Evolutionary conservation across 2,888 invertebrate genomes (phyloP), one percentile per base, ranked within the genome.

Genomic region (Mythimna ferrago): DNA sequence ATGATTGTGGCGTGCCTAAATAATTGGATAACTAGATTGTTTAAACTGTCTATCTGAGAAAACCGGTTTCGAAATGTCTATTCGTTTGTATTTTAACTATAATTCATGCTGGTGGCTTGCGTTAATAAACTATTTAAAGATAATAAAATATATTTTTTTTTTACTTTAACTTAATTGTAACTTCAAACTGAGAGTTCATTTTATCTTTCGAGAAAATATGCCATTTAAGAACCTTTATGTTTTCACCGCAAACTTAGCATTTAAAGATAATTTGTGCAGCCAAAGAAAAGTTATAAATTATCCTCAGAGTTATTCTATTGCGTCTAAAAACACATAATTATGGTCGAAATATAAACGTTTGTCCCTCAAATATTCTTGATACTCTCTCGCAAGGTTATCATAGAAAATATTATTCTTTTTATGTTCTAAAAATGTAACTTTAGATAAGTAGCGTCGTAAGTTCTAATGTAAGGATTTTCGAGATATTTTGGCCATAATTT

Each of bases 261-360:
- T 63, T 14, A 38, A 56, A 67, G 71, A 76, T 61, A 66, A 57
- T 41, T 60, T 2, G 56, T 48, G 19, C 57, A 68, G 35, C 14
- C 26, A 41, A 57, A 79, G 51, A 61, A 77, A 71, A 51, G 57
- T 58, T 58, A 71, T 71, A 67, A 71, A 68, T 71, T 57, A 81
- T 67, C 51, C 35, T 6, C 11, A 51, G 51, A 68, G 48, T 11
- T 21, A 3, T 32, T 53, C 14, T 76, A 38, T 71, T 79, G 63
- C 60, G 21, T 58, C 44, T 48, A 54, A 63, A 63, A 48, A 67
- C 41, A 65, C 19, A 68, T 62, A 11, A 67, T 71, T 79, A 62
- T 71, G 71, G 77, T 65, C 48, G 14, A 67, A 78, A 65, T 65
- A 71, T 82, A 71, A 81, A 35, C 41, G 64, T 41, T 26, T 82